Base-by-base conservation (phyloP, 2,797 vertebrate species). In the Micropoecilia bifurca region DNA sequence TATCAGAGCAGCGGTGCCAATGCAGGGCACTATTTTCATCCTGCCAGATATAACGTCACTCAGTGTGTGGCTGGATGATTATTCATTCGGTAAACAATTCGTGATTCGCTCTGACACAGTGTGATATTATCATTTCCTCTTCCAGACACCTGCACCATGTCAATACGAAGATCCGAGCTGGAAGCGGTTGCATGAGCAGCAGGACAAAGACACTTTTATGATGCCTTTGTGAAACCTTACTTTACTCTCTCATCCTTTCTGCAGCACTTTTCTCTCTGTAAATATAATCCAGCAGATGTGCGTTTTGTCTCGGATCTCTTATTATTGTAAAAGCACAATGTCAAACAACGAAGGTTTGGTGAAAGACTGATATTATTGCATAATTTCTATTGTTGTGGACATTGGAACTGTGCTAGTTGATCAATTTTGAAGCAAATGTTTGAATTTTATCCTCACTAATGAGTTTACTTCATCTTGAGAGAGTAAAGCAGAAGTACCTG, bases 51-150 rank as follows among this genome's bases (percentile, higher is more conserved):
- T 55, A 66, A 53, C 85, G 83, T 85, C 77, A 33, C 80, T 77
- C 89, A 73, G 77, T 47, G 78, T 77, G 88, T 46, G 55, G 79
- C 69, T 59, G 72, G 47, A 66, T 81, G 82, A 80, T 89, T 87
- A 83, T 85, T 82, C 75, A 88, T 80, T 82, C 82, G 57, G 80
- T 81, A 89, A 90, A 91, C 90, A 90, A 84, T 77, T 81, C 72
- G 76, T 79, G 81, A 87, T 83, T 90, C 81, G 71, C 77, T 83
- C 53, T 66, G 81, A 89, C 20, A 8, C 57, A 59, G 68, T 71
- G 74, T 86, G 79, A 87, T 80, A 81, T 78, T 61, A 82, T 88
- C 5, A 75, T 85, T 81, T 86, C 81, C 83, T 82, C 69, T 72
- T 78, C 25, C 77, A 84, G 77, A 81, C 81, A 84, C 78, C 69